Evolutionary conservation across 2,888 invertebrate genomes (phyloP).

Genomic region (Drosophila quasianomalipes): DNA sequence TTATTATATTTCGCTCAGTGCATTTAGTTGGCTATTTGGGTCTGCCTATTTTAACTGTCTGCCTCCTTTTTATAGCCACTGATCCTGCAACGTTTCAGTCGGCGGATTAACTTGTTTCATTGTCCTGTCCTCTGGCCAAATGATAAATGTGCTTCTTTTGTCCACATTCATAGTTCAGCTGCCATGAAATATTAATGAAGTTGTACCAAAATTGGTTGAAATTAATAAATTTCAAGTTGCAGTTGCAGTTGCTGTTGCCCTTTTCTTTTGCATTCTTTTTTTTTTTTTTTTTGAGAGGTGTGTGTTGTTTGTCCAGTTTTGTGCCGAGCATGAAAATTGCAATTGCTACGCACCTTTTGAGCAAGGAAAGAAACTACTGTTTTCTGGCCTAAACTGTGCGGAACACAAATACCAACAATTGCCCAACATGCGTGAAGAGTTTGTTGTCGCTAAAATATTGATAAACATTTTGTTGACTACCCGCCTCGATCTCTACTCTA

Average conservation of each 20-base stretch:
- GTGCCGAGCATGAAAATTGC: constrained; percentile 68
- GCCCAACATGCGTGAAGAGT: constrained; percentile 60
- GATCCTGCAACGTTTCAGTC: constrained; percentile 60
- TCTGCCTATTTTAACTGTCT: constrained; percentile 12
- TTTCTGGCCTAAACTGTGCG: constrained; percentile 15
- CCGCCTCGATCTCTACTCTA: constrained; percentile 19
- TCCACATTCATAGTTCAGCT: constrained; percentile 42
- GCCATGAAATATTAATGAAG: constrained; percentile 73
- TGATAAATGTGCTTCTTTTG: constrained; percentile 64
- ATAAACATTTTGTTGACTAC: constrained; percentile 58
- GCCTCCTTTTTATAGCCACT: constrained; percentile 39
- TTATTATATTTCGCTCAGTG: constrained; percentile 14
- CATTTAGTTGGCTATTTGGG: not conserved
- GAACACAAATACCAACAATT: constrained; percentile 44
- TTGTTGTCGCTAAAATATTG: constrained; percentile 66
- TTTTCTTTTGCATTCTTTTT: not conserved
- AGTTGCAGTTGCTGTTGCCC: constrained; percentile 4
- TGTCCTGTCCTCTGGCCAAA: constrained; percentile 22
- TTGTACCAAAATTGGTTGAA: constrained; percentile 48
- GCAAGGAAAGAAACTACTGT: constrained; percentile 47
- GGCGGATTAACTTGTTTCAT: constrained; percentile 74
- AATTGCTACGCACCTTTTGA: constrained; percentile 64
- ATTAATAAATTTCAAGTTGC: constrained; percentile 42
- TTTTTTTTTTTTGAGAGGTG: not conserved
- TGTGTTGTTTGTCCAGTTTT: constrained; percentile 3